Evolutionary conservation across 2,888 invertebrate genomes (phyloP).

Genomic region (Hedya salicella): DNA sequence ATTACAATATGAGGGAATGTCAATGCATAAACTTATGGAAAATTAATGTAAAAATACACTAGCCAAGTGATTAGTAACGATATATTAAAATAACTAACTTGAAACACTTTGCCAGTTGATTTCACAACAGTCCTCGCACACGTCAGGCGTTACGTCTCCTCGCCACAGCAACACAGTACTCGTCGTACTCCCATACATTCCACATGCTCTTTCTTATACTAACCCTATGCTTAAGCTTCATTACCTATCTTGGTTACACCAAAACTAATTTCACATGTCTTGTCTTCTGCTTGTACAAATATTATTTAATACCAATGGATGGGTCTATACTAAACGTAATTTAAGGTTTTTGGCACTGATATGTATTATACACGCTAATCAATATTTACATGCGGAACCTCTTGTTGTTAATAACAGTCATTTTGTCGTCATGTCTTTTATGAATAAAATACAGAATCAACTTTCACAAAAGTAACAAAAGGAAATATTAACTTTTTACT

Average conservation of each 20-base stretch:
- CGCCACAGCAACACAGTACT: slow-evolving; percentile 21
- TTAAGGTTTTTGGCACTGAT: slow-evolving; percentile 40
- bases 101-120: slow-evolving; percentile 33
- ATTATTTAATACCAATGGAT: slow-evolving; percentile 27
- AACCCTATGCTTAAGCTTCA: slow-evolving; percentile 40
- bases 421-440: slow-evolving; percentile 6
- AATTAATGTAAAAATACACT: slow-evolving; percentile 18
- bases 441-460: slow-evolving; percentile 15
- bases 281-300: slow-evolving; percentile 26
- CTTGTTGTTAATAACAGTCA: slow-evolving; percentile 1
- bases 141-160: slow-evolving; percentile 20
- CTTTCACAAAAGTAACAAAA: not conserved
- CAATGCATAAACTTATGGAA: slow-evolving; percentile 31
- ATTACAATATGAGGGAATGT: slow-evolving; percentile 35
- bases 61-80: slow-evolving; percentile 36
- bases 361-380: slow-evolving; percentile 53
- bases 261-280: slow-evolving; percentile 22
- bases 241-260: slow-evolving; percentile 12
- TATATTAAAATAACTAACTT: slow-evolving; percentile 39
- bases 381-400: slow-evolving; percentile 31
- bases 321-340: slow-evolving; percentile 35
- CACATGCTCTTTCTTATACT: slow-evolving; percentile 27
- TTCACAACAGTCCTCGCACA: slow-evolving; percentile 21
- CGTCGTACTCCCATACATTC: slow-evolving; percentile 10
- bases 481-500: too few species aligned